Evolutionary conservation across 1,140 invertebrate genomes (phyloP), one percentile per base, ranked within the genome.

Genomic region (Drosophila sucinea): DNA sequence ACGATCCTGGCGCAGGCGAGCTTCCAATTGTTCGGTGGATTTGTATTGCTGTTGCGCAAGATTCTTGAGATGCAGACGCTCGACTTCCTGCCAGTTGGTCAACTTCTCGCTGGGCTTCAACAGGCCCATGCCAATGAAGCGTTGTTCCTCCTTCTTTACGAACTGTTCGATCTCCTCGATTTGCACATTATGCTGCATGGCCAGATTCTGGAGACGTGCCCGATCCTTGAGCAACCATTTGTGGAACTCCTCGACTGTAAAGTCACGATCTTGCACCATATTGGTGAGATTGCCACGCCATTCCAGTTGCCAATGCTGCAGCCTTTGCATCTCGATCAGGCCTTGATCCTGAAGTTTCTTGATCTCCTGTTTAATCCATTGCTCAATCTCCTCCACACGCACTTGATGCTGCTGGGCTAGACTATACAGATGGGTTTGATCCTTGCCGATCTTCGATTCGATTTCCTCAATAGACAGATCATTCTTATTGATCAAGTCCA

Each of bases 111-210:
- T 90, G 3, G 90, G 90, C 64, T 90, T 91, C n/a, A 91, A 44
- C 10, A 91, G 64, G 35, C 91, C 91, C 89, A 91, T 84, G 60
- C 73, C 79, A 6, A 91, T 82, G 40, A 91, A 91, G 1, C 91
- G 81, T 38, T 91, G 84, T 62, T 91, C 90, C 58, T 91, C 91
- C 75, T 90, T 90, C 44, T 90, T 78, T n/a, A 91, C 87, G 56
- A 91, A 91, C 62, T 87, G 71, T 55, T 91, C 90, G 17, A 91
- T 91, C 27, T 91, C 91, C 66, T 91, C 91, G 33, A 91, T 91
- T 55, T 91, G 85, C 1, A 91, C 85, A 40, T 91, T 91, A 44
- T 91, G 90, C 60, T 91, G 85, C 87, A 91, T 91, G 47, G 91
- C 91, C 35, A 91, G 56, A 30, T 64, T 83, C 40, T 91, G 74